Base-by-base conservation (phyloP, 2,797 vertebrate genomes). In the Mycteria americana region DNA sequence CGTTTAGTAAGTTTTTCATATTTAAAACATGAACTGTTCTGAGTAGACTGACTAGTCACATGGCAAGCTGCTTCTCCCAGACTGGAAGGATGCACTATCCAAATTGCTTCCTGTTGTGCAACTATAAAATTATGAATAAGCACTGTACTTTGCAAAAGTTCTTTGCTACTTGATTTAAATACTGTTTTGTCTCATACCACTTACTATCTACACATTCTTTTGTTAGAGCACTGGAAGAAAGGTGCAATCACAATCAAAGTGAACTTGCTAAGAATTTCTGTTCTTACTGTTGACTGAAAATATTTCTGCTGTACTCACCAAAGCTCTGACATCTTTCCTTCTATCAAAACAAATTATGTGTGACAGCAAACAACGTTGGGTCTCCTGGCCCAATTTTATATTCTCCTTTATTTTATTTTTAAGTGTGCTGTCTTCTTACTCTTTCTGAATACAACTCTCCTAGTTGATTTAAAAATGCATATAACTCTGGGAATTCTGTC, bases 361-460 rank as follows among this genome's bases (percentile, higher is more conserved):
- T 91, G 73, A 77, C 50, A 68, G 57, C 28, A 82, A 70, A 86
- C 27, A 90, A 51, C 56, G 60, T 1, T 59, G 48, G 25, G 19
- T 85, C 21, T 89, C 23, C 65, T 79, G 57, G 13, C 7, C 79
- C 73, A 57, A 57, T 77, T 97, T 92, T 87, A 78, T 48, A 54
- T 78, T 75, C 48, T 64, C 11, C n/a, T 89, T 88, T 91, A 43
- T 90, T 93, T 94, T 89, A 69, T 82, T 92, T 89, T 88, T 60
- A 88, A 85, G 25, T 75, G 46, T 63, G 57, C 25, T 73, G 43
- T 85, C 46, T 68, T 93, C 65, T 39, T 95, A 92, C 64, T 81
- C 25, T 76, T 25, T 57, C 53, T 69, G 35, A 92, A 89, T 24
- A 43, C 2, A 2, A 81, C 89, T 65, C 27, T 93, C 30, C 10